phyloP scores from a whole-genome alignment of 1,140 invertebrate genomes.

The Drosophila neocordata region DNA sequence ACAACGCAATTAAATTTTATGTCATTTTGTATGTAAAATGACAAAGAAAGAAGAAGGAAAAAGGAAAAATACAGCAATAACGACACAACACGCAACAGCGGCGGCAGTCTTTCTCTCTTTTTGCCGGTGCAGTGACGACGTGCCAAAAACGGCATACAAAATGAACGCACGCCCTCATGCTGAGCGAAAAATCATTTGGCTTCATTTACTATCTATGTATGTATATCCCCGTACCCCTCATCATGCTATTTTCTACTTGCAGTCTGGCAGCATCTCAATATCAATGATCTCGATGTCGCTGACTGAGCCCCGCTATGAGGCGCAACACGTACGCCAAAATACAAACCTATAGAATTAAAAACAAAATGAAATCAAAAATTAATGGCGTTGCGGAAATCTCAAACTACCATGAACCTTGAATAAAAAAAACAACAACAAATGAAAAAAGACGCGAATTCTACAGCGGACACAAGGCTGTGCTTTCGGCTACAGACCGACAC shows the following conservation, averaged over 20 bases:
- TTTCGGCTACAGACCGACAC: slow-evolving; percentile 8
- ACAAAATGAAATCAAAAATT: slow-evolving; percentile 44
- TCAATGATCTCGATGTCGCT: not conserved
- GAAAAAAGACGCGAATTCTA: slow-evolving; percentile 22
- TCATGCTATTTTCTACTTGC: slow-evolving; percentile 14
- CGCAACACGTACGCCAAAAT: slow-evolving; percentile 72
- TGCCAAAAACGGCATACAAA: slow-evolving; percentile 69
- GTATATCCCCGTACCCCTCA: slow-evolving; percentile 3
- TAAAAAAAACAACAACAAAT: slow-evolving; percentile 30
- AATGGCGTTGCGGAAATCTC: slow-evolving; percentile 77
- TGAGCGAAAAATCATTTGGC: slow-evolving; percentile 12
- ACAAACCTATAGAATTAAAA: slow-evolving; percentile 24
- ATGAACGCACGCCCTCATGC: slow-evolving; percentile 32
- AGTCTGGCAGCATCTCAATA: slow-evolving; percentile 8
- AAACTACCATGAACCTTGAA: slow-evolving; percentile 52
- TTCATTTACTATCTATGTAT: not conserved
- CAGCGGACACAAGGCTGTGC: slow-evolving; percentile 35
- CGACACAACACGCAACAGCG: too few species aligned
- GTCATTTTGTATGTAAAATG: slow-evolving; percentile 54
- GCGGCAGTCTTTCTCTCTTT: not conserved
- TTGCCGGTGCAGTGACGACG: slow-evolving; percentile 49
- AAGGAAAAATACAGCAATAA: too few species aligned
- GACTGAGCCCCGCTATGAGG: slow-evolving; percentile 52
- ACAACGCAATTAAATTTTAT: slow-evolving; percentile 52
- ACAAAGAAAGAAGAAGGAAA: not conserved